Base-by-base conservation (phyloP, 2,888 invertebrate species). In the Spodoptera exigua region DNA sequence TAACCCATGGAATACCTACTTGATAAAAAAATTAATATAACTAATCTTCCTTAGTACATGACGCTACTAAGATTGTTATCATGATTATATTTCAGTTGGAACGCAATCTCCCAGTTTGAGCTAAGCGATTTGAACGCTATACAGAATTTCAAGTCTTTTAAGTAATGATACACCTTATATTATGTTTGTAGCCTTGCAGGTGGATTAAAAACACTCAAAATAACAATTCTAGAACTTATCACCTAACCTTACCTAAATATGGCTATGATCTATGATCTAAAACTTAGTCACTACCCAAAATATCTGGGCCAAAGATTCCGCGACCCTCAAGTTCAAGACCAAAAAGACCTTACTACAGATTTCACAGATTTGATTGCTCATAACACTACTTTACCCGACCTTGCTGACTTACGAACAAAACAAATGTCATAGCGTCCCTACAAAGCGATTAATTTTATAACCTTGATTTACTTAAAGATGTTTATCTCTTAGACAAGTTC, bases 401-500 rank as follows among this genome's bases (percentile, higher is more conserved):
- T 69, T 55, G 66, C 17, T 17, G 51, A 32, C 52, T 58, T 55
- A 63, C 47, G 27, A 27, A 16, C 3, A 12, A n/a, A 52, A 51
- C 45, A 11, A 70, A 34, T 58, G 61, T 61, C 59, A 45, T 58
- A 36, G 45, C 27, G 61, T 60, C 61, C 63, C 62, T 68, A 40
- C 60, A 59, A 56, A 67, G 61, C 67, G 60, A 73, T 67, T 73
- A 55, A 62, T 67, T 61, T 59, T 9, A 11, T 49, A 44, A 37
- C 78, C 78, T 74, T 74, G 67, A 65, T 60, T 64, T 47, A 48
- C 46, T 59, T 47, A n/a, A 34, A 64, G 72, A 75, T 78, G 32
- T 10, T 58, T 52, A 79, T 79, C 75, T 65, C 61, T 67, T 60
- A 60, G 35, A 52, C 82, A 82, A 84, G 82, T 83, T 83, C 75